Conservation (phyloP, 2,888 invertebrate species). For the Coelogynopora nodosa region DNA sequence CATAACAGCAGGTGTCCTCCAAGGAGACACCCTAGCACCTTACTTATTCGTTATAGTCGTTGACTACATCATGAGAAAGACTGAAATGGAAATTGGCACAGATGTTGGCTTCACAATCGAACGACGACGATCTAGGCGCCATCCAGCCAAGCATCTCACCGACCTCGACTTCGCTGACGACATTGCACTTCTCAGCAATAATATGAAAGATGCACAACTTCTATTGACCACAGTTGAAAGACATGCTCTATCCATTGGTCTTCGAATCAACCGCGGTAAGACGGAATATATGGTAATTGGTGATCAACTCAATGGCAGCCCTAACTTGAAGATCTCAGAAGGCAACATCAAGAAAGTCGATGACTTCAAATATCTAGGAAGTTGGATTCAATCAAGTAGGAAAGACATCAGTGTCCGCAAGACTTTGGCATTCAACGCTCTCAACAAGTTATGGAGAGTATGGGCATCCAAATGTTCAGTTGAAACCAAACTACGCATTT, state of each 20-base stretch:
- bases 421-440: neutral
- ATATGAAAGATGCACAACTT: constrained; percentile 14
- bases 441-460: neutral
- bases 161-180: constrained; percentile 21
- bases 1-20: constrained; percentile 8
- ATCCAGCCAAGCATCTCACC: neutral
- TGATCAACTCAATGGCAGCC: neutral
- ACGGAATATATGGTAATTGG: constrained; percentile 15
- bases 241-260: neutral
- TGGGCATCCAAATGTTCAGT: neutral
- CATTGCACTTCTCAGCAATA: neutral
- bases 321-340: neutral
- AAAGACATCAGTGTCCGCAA: constrained; percentile 10
- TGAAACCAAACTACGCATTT: constrained; percentile 4
- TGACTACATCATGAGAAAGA: constrained; percentile 6
- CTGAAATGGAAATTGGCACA: neutral
- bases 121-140: neutral
- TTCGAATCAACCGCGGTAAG: neutral
- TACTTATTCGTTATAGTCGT: constrained; percentile 1
- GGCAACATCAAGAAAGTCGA: constrained; percentile 7
- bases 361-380: constrained; percentile 20
- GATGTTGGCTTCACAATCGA: neutral
- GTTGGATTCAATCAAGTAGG: neutral
- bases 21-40: constrained; percentile 9
- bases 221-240: neutral